Conservation (phyloP, 2,797 vertebrate genomes). For the Sebastes taczanowskii region DNA sequence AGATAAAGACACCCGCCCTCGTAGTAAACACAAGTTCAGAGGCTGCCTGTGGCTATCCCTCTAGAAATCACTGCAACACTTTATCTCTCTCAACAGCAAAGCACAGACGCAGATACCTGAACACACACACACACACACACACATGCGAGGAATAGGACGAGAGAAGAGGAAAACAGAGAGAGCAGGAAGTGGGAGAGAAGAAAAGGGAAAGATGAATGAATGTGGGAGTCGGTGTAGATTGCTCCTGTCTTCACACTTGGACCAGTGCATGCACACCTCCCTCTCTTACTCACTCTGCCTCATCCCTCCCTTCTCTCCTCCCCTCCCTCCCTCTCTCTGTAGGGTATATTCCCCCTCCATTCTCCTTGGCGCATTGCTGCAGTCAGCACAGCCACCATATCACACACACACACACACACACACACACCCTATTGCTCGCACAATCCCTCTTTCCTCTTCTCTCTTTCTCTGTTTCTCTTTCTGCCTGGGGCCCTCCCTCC, state of each 20-base stretch:
- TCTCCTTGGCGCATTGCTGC: slow-evolving; percentile 86
- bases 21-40: slow-evolving; percentile 60
- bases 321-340: slow-evolving; percentile 67
- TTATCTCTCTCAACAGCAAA: slow-evolving; percentile 55
- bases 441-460: slow-evolving; percentile 24
- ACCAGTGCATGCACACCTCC: slow-evolving; percentile 3
- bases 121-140: not conserved
- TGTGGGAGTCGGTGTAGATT: slow-evolving; percentile 67
- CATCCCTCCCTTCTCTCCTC: slow-evolving; percentile 36
- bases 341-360: slow-evolving; percentile 80
- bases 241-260: slow-evolving; percentile 56
- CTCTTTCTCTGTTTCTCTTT: slow-evolving; percentile 16
- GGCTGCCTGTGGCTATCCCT: slow-evolving; percentile 56
- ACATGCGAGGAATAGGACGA: not conserved
- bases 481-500: not conserved
- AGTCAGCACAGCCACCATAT: slow-evolving; percentile 74
- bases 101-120: not conserved
- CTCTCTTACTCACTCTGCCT: slow-evolving; percentile 52
- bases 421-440: slow-evolving; percentile 42
- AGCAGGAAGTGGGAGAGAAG: slow-evolving; percentile 22
- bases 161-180: slow-evolving; percentile 15
- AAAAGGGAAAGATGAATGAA: slow-evolving; percentile 73
- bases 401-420: slow-evolving; percentile 54
- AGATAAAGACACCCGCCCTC: slow-evolving; percentile 27
- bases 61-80: slow-evolving; percentile 73